Evolutionary conservation across 2,888 invertebrate genomes (phyloP).

Genomic region (Diarsia rubi): DNA sequence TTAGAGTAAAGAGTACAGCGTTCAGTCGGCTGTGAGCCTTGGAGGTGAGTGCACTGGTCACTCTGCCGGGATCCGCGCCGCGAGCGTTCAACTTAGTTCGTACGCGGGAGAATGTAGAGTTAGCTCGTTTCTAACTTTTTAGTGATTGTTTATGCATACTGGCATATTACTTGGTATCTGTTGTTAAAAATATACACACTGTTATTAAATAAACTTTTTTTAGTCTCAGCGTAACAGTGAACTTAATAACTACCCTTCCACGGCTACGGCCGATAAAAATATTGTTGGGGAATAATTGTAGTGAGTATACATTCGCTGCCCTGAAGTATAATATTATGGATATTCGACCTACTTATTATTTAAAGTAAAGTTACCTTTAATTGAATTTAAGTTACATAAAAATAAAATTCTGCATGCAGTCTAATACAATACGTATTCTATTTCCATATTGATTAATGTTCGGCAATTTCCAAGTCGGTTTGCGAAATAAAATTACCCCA

Average conservation of each 20-base stretch:
- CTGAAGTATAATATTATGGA: constrained; percentile 1
- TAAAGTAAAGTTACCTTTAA: background rate
- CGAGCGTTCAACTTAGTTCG: constrained; percentile 85
- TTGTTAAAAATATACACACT: constrained; percentile 11
- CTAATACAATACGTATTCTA: constrained; percentile 15
- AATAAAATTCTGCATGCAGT: background rate
- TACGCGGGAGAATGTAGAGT: constrained; percentile 64
- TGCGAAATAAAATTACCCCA: constrained; percentile 68
- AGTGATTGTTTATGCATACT: constrained; percentile 50
- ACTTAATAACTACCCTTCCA: constrained; percentile 11
- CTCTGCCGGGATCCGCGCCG: constrained; percentile 68
- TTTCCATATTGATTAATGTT: constrained; percentile 54
- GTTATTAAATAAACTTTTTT: constrained; percentile 16
- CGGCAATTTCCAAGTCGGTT: constrained; percentile 45
- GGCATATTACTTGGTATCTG: background rate
- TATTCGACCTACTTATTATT: background rate
- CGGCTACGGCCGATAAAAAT: constrained; percentile 23
- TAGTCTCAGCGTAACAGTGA: constrained; percentile 30
- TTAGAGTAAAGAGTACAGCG: constrained; percentile 77
- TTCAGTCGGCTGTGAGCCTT: constrained; percentile 87
- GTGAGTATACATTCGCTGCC: constrained; percentile 46
- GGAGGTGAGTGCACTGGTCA: constrained; percentile 76
- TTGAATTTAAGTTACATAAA: background rate
- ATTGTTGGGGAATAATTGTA: constrained; percentile 39
- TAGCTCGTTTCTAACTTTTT: constrained; percentile 40